Evolutionary conservation across 2,113 vertebrate genomes (phyloP).

Genomic region (Carassius carassius): DNA sequence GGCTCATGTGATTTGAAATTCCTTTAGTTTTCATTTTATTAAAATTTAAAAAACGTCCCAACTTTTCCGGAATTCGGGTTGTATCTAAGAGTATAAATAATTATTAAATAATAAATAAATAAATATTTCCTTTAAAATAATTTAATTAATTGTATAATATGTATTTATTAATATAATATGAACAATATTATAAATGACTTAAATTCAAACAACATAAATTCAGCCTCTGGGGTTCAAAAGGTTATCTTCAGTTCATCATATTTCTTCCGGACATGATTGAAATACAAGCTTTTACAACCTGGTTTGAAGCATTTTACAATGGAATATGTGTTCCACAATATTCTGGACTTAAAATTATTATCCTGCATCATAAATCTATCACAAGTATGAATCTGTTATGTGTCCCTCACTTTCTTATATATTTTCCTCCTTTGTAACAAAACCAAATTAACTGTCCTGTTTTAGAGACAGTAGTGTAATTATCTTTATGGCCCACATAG

Average conservation of each 20-base stretch:
- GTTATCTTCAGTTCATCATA: background rate
- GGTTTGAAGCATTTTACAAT: slow-evolving; percentile 17
- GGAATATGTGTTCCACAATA: slow-evolving; percentile 1
- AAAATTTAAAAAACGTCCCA: no score
- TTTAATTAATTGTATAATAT: no score
- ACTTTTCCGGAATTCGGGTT: no score
- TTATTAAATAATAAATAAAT: no score
- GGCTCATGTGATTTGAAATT: no score
- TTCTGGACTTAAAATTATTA: slow-evolving; percentile 30
- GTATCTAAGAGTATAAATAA: background rate
- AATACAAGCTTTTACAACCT: slow-evolving; percentile 16
- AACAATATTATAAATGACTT: no score
- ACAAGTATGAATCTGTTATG: background rate
- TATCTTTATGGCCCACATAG: slow-evolving; percentile 37
- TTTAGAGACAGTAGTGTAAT: slow-evolving; percentile 41
- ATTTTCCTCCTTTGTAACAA: slow-evolving; percentile 6
- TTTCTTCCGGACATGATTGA: slow-evolving; percentile 7
- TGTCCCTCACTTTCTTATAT: background rate
- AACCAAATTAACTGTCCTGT: slow-evolving; percentile 30
- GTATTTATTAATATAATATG: no score
- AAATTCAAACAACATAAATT: no score
- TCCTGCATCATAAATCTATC: background rate
- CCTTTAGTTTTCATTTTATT: no score
- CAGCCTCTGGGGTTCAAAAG: background rate
- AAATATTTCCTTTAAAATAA: background rate